Conservation (phyloP, 1,140 invertebrate species). For the Lepidotrigona ventralis region DNA sequence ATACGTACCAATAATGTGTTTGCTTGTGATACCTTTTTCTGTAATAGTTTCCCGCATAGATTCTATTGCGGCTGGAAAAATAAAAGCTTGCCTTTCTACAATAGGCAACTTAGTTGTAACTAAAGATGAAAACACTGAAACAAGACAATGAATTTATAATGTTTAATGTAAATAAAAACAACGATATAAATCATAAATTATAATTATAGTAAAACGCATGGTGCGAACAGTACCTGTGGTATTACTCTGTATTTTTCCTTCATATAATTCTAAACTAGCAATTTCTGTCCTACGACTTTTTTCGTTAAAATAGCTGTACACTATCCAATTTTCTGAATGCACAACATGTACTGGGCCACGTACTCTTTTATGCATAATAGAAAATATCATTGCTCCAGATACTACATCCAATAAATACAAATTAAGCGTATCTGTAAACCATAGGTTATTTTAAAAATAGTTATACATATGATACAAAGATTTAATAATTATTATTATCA, state of each 20-base stretch:
- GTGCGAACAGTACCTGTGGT: constrained; percentile 82
- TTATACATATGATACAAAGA: neutral
- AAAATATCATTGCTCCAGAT: constrained; percentile 89
- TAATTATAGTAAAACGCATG: constrained; percentile 1
- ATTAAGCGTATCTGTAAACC: constrained; percentile 84
- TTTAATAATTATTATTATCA: neutral
- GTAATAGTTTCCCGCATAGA: constrained; percentile 92
- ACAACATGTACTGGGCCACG: constrained; percentile 92
- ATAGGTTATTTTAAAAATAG: constrained; percentile 37
- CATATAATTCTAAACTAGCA: constrained; percentile 95
- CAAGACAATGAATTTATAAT: constrained; percentile 30
- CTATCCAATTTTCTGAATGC: constrained; percentile 98
- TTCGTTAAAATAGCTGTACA: constrained; percentile 97
- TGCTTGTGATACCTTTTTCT: constrained; percentile 96
- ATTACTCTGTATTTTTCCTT: constrained; percentile 93
- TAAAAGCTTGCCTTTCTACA: constrained; percentile 93
- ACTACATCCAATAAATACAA: constrained; percentile 95
- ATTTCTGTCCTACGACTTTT: constrained; percentile 95
- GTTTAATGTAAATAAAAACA: neutral
- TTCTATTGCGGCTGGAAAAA: constrained; percentile 90
- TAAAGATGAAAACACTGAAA: constrained; percentile 90
- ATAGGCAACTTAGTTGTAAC: constrained; percentile 87
- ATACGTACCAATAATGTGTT: constrained; percentile 91
- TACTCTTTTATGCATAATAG: constrained; percentile 89
- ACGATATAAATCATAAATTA: neutral